Evolutionary conservation across 2,888 invertebrate species (phyloP).

Genomic region (Bedellia somnulentella): DNA sequence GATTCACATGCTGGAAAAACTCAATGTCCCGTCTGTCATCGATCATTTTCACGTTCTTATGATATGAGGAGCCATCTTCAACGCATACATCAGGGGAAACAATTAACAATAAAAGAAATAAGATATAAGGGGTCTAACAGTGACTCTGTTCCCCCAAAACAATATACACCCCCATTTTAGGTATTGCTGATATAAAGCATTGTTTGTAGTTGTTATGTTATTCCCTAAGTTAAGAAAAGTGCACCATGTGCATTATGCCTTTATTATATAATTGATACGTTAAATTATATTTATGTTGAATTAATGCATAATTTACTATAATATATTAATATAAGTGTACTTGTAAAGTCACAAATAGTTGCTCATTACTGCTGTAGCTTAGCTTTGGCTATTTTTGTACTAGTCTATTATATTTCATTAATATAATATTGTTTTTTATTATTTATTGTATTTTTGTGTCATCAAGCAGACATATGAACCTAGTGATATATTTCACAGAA

Average conservation of each 20-base stretch:
- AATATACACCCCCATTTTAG: slow-evolving; percentile 44
- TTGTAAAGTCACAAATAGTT: slow-evolving; percentile 36
- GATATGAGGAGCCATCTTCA: slow-evolving; percentile 64
- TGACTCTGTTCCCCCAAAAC: slow-evolving; percentile 38
- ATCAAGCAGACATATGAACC: too few species aligned
- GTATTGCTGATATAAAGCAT: slow-evolving; percentile 6
- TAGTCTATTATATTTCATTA: slow-evolving; percentile 47
- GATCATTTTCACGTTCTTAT: slow-evolving; percentile 64
- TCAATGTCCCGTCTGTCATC: slow-evolving; percentile 63
- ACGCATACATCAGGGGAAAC: slow-evolving; percentile 62
- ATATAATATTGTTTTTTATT: slow-evolving; percentile 34
- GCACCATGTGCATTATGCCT: slow-evolving; percentile 3
- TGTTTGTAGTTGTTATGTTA: too few species aligned
- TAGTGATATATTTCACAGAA: too few species aligned
- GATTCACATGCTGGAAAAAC: slow-evolving; percentile 66
- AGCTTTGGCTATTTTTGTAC: slow-evolving; percentile 57
- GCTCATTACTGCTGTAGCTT: slow-evolving; percentile 50
- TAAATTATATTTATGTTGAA: too few species aligned
- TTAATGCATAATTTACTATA: neutral
- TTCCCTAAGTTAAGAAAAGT: too few species aligned
- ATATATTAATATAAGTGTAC: too few species aligned
- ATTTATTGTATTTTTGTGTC: slow-evolving; percentile 14
- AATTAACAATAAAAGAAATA: slow-evolving; percentile 50
- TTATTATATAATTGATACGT: too few species aligned
- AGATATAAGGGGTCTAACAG: slow-evolving; percentile 38